phyloP scores from a whole-genome alignment of 2,797 vertebrate genomes.

The Hozukius guyotensis region DNA sequence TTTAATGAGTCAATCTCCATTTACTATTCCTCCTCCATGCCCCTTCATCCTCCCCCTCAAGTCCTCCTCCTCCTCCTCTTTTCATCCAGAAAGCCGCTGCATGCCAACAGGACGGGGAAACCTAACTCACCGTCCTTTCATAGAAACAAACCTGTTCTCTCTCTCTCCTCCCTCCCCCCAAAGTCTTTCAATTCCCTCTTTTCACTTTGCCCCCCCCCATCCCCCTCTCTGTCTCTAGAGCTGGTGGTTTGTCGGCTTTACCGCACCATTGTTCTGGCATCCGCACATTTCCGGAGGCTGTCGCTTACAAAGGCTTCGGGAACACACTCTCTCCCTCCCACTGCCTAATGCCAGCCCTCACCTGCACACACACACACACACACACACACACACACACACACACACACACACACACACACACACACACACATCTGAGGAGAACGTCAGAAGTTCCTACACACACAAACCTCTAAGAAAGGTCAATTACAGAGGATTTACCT shows the following conservation, averaged over 20 bases:
- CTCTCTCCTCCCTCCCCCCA: conserved; percentile 12
- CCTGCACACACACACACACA: conserved; percentile 64
- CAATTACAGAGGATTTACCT: conserved; percentile 51
- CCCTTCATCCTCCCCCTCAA: conserved; percentile 22
- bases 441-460: conserved; percentile 11
- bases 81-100: conserved; percentile 53
- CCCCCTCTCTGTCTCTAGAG: conserved; percentile 35
- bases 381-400: conserved; percentile 41
- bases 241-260: conserved; percentile 65
- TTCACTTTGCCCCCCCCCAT: conserved; percentile 46
- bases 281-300: conserved; percentile 76
- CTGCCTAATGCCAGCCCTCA: conserved; percentile 59
- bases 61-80: conserved; percentile 52
- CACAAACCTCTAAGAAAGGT: conserved; percentile 34
- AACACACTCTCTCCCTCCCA: conserved; percentile 44
- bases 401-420: conserved; percentile 49
- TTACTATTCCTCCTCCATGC: conserved; percentile 40
- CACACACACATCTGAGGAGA: conserved; percentile 35
- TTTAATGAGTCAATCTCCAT: conserved; percentile 50
- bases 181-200: conserved; percentile 35
- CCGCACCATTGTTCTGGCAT: conserved; percentile 75
- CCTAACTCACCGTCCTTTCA: conserved; percentile 64
- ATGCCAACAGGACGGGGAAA: conserved; percentile 57
- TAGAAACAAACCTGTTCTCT: conserved; percentile 64
- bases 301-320: conserved; percentile 51